phyloP scores from a whole-genome alignment of 2,113 vertebrate genomes.

The Eublepharis macularius region DNA sequence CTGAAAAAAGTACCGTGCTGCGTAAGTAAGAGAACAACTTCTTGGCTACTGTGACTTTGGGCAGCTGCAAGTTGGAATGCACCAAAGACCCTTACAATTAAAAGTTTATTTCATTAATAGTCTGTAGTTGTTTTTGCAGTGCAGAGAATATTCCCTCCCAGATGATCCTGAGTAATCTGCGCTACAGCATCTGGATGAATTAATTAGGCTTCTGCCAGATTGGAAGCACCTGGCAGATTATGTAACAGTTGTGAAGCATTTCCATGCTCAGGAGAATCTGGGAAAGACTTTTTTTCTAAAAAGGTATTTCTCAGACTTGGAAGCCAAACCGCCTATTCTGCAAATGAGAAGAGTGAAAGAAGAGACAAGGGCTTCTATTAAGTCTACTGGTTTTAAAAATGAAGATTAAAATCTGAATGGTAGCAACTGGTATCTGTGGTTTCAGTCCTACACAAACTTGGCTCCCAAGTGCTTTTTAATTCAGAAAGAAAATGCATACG shows the following conservation, averaged over 20 bases:
- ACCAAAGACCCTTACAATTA: neutral
- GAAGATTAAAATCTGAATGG: neutral
- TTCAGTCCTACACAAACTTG: neutral
- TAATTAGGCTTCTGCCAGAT: conserved; percentile 54
- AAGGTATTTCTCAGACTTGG: conserved; percentile 25
- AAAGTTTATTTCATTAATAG: conserved; percentile 46
- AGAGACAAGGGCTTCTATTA: neutral
- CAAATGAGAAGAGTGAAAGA: conserved; percentile 35
- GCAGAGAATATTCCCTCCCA: conserved; percentile 50
- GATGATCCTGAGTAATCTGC: conserved; percentile 62
- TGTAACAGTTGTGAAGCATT: conserved; percentile 64
- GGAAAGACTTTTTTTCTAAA: conserved; percentile 41
- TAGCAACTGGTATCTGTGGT: neutral
- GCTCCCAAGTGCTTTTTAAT: neutral
- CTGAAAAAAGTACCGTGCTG: neutral
- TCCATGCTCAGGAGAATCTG: conserved; percentile 55
- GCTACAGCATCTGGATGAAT: conserved; percentile 63
- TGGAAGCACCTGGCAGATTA: conserved; percentile 63
- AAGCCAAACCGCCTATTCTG: conserved; percentile 49
- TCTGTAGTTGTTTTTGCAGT: conserved; percentile 34
- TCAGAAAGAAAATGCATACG: conserved; percentile 14
- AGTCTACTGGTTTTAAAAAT: conserved; percentile 35
- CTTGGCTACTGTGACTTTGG: neutral
- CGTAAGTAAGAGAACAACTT: neutral
- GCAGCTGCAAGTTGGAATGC: conserved; percentile 33